Conservation (phyloP, 2,888 invertebrate genomes). For the Agrotis ipsilon region DNA sequence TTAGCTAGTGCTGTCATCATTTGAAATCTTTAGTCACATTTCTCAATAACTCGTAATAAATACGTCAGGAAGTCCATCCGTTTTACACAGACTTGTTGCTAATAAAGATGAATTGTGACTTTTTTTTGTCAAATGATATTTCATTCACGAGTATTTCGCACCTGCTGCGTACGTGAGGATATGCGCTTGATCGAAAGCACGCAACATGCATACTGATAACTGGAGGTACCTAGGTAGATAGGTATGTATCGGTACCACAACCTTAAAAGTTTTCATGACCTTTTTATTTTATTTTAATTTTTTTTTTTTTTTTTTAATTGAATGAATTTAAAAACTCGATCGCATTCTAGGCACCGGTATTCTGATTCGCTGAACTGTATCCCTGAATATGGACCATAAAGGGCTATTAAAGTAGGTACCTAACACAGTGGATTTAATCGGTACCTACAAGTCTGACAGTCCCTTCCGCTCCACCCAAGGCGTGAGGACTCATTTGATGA, state of each 20-base stretch:
- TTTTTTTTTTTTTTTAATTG: too few relatives aligned
- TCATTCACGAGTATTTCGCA: conserved; percentile 70
- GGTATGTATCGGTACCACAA: conserved; percentile 8
- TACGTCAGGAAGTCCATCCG: conserved; percentile 27
- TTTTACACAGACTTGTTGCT: conserved; percentile 12
- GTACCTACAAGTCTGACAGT: too few relatives aligned
- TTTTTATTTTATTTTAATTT: too few relatives aligned
- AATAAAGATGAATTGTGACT: conserved; percentile 3
- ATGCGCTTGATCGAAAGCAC: conserved; percentile 73
- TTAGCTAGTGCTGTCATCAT: neutral
- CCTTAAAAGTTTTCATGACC: conserved; percentile 43
- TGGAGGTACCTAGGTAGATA: conserved; percentile 15
- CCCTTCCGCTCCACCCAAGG: too few relatives aligned
- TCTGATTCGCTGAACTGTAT: too few relatives aligned
- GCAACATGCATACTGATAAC: conserved; percentile 74
- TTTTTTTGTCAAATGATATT: conserved; percentile 43
- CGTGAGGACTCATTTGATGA: too few relatives aligned
- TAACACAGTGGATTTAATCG: too few relatives aligned
- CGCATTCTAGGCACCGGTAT: neutral
- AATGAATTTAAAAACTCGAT: neutral
- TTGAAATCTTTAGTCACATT: conserved; percentile 5
- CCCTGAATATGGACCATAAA: too few relatives aligned
- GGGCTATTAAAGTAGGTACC: too few relatives aligned
- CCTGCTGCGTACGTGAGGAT: conserved; percentile 78
- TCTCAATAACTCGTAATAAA: conserved; percentile 14